Conservation (phyloP, 2,888 invertebrate genomes). For the Hoplodrina ambigua region DNA sequence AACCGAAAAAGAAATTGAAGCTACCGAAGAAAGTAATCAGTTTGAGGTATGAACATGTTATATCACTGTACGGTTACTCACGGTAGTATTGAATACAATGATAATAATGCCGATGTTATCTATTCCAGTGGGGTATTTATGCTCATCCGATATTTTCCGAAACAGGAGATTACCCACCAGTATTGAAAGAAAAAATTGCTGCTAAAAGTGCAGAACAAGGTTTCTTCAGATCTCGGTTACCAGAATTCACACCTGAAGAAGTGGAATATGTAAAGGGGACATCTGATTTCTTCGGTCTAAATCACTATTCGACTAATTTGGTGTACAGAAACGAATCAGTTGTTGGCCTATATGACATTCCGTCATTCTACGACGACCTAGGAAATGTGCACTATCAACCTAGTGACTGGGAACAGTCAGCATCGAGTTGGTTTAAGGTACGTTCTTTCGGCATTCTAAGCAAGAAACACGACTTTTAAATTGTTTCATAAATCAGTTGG, state of each 20-base stretch:
- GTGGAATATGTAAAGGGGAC: constrained; percentile 89
- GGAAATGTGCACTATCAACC: constrained; percentile 42
- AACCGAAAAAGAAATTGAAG: constrained; percentile 81
- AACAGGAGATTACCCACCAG: constrained; percentile 91
- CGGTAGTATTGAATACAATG: too few relatives aligned
- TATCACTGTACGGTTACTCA: neutral
- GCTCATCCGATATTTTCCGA: constrained; percentile 91
- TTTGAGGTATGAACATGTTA: constrained; percentile 78
- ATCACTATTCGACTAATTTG: constrained; percentile 91
- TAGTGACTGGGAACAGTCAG: neutral
- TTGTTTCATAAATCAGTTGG: neutral
- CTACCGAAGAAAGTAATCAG: constrained; percentile 82
- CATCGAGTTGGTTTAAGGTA: neutral
- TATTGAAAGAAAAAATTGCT: constrained; percentile 89
- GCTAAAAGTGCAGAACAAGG: constrained; percentile 90
- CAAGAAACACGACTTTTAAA: too few relatives aligned
- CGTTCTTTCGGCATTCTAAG: neutral
- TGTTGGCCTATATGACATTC: constrained; percentile 50
- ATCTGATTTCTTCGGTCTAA: constrained; percentile 93
- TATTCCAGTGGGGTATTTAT: constrained; percentile 88
- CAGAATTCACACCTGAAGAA: constrained; percentile 90
- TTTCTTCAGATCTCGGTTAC: constrained; percentile 89
- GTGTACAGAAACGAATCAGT: constrained; percentile 74
- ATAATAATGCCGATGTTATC: neutral
- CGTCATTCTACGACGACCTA: constrained; percentile 68